phyloP scores from a whole-genome alignment of 2,888 invertebrate species.

The Stenichneumon culpator region DNA sequence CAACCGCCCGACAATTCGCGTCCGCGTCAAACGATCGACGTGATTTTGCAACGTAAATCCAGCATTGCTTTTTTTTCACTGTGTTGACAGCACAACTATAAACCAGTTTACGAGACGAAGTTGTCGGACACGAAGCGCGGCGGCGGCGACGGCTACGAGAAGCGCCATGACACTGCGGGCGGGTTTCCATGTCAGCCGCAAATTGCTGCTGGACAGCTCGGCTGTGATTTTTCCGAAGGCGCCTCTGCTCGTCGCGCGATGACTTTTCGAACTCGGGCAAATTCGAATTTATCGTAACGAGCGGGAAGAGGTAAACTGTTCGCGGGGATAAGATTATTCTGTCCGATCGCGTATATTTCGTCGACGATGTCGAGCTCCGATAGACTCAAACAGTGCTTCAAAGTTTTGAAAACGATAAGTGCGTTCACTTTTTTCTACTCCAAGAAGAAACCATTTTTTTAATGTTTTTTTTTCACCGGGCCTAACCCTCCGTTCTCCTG shows the following conservation, averaged over 20 bases:
- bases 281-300: conserved; percentile 22
- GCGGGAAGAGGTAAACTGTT: background rate
- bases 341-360: background rate
- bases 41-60: conserved; percentile 56
- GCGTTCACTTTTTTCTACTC: conserved; percentile 10
- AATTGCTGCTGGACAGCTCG: background rate
- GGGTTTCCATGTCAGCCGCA: background rate
- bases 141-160: conserved; percentile 18
- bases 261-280: background rate
- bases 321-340: background rate
- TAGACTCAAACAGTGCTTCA: conserved; percentile 49
- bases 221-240: background rate
- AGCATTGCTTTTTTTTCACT: conserved; percentile 58
- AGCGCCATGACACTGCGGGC: background rate
- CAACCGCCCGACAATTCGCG: background rate
- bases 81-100: conserved; percentile 69
- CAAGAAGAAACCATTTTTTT: background rate
- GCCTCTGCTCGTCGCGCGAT: background rate
- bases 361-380: conserved; percentile 46
- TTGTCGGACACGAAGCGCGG: conserved; percentile 57
- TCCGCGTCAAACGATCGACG: conserved; percentile 44
- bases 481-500: background rate
- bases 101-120: conserved; percentile 69
- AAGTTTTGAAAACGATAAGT: conserved; percentile 56
- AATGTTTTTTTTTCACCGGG: background rate